Evolutionary conservation across 35 echinoderm and acorn worm genomes (phyloP), one percentile per base, ranked within the genome.

Genomic region (Hemicentrotus pulcherrimus): DNA sequence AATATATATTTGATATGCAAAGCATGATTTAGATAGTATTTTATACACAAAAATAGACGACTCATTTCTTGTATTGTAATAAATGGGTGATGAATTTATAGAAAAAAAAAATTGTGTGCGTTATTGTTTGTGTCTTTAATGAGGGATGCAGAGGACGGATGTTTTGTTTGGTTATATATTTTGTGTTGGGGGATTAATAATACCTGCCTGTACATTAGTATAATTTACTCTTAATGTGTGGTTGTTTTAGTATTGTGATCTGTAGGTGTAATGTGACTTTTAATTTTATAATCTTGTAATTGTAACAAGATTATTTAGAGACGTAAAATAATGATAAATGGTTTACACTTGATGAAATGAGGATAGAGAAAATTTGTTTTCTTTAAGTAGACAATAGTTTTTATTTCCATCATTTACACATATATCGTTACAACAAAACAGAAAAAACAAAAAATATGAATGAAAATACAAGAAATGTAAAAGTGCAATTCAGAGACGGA

Each of bases 1-100:
- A 78, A n/a, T 78, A 78, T 78, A 78, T 78, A 78, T 78, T 78
- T 78, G 65, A 78, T 78, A 78, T 78, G 65, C 65, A 78, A 78
- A 78, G 65, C 65, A n/a, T n/a, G 65, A 78, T 78, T 78, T 78
- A 78, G 65, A 78, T n/a, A 78, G 65, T 78, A 78, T 78, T 78
- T 78, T 78, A 78, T 78, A 78, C 65, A 78, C 65, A 78, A 70
- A 18, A 78, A 78, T 78, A 78, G 65, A 78, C 0, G 65, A 78
- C 65, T 78, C 65, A 78, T 78, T 78, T 78, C 65, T 78, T 78
- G 65, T 78, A 78, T 78, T 78, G 65, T 78, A 78, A 28, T 78
- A 78, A 78, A 78, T 78, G 65, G 65, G 65, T 78, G 65, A 78
- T 78, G 65, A 78, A 78, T 78, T 78, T 78, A 78, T 78, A 78